phyloP scores from a whole-genome alignment of 1,140 invertebrate genomes.

The Drosophila oshimai region DNA sequence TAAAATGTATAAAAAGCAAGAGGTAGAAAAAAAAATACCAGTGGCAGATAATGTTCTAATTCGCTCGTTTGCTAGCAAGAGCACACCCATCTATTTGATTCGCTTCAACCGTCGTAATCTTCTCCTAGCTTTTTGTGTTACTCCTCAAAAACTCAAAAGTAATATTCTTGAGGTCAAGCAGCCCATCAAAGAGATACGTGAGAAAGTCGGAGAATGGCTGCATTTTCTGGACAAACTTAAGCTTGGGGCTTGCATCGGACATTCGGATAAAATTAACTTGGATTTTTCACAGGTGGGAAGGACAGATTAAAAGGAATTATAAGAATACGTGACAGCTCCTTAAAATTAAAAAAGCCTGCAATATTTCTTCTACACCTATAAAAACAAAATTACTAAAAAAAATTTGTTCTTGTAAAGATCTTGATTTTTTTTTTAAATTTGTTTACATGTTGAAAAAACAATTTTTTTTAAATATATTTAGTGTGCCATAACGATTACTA shows the following conservation, averaged over 20 bases:
- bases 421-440: too few species aligned
- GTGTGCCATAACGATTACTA: too few species aligned
- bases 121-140: conserved; percentile 33
- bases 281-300: background rate
- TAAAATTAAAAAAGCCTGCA: too few species aligned
- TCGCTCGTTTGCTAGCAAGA: conserved; percentile 12
- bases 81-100: conserved; percentile 21
- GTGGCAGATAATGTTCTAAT: conserved; percentile 8
- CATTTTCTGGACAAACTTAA: conserved; percentile 25
- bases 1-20: background rate
- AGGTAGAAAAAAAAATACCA: background rate
- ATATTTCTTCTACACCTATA: too few species aligned
- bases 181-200: background rate
- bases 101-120: conserved; percentile 37
- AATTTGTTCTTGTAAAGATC: too few species aligned
- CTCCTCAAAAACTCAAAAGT: background rate
- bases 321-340: too few species aligned
- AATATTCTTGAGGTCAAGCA: background rate
- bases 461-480: too few species aligned
- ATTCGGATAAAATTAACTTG: background rate
- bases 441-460: too few species aligned
- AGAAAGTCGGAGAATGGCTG: conserved; percentile 3
- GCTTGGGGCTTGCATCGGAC: conserved; percentile 1
- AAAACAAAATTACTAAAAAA: too few species aligned
- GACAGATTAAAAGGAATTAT: background rate